Evolutionary conservation across 2,113 vertebrate species (phyloP).

Genomic region (Laticauda colubrina): DNA sequence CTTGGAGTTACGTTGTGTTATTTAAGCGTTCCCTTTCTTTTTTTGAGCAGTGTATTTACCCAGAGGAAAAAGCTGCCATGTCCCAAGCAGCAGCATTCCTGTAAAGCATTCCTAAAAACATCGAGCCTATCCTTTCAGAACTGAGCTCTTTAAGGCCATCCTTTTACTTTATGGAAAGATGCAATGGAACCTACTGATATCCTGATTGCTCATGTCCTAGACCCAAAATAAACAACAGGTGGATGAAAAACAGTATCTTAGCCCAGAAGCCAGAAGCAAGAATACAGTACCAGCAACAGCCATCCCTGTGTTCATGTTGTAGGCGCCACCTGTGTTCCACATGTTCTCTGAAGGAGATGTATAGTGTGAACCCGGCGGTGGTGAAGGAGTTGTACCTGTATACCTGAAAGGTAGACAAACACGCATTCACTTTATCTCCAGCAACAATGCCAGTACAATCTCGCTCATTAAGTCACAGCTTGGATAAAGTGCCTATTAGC

Average conservation of each 20-base stretch:
- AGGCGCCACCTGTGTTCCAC: constrained; percentile 86
- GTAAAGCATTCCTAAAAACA: neutral
- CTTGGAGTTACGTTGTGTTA: too few relatives aligned
- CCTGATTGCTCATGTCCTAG: neutral
- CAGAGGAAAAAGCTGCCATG: neutral
- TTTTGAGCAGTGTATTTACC: neutral
- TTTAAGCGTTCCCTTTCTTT: too few relatives aligned
- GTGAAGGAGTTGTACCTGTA: constrained; percentile 85
- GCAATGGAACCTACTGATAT: neutral
- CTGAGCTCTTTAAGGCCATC: neutral
- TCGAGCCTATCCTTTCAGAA: neutral
- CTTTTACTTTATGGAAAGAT: neutral
- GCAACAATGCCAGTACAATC: neutral
- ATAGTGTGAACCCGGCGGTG: constrained; percentile 92
- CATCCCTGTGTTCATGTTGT: constrained; percentile 88
- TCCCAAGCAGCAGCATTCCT: neutral
- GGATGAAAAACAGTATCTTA: neutral
- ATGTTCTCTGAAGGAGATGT: constrained; percentile 91
- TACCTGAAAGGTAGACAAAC: constrained; percentile 72
- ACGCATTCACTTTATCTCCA: neutral
- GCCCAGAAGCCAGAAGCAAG: neutral
- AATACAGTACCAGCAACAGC: constrained; percentile 77
- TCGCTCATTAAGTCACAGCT: neutral
- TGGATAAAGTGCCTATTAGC: neutral
- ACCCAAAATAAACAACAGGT: neutral